Conservation (phyloP, 2,113 vertebrate genomes). For the Vulpes vulpes region DNA sequence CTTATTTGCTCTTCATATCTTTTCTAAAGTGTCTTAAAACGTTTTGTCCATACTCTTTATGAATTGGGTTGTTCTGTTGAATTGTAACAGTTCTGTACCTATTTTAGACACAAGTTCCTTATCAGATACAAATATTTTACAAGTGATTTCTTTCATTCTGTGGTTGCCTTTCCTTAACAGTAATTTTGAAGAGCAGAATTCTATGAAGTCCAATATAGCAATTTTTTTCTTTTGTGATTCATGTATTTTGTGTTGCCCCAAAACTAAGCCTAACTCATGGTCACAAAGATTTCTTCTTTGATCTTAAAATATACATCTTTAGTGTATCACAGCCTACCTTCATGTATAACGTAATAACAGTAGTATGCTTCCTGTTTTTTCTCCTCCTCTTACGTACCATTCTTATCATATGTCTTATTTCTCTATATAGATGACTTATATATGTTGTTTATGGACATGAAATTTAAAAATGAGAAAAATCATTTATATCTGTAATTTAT, state of each 20-base stretch:
- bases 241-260: background rate
- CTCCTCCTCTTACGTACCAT: background rate
- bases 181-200: conserved; percentile 52
- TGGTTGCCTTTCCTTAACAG: background rate
- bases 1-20: background rate
- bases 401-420: conserved; percentile 36
- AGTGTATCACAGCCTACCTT: background rate
- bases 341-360: background rate
- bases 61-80: background rate
- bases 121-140: background rate
- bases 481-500: background rate
- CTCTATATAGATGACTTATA: background rate
- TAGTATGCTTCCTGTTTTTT: conserved; percentile 1
- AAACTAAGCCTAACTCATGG: background rate
- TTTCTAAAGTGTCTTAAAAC: background rate
- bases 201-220: background rate
- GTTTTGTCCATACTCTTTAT: conserved; percentile 33
- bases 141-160: background rate
- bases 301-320: conserved; percentile 17
- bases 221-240: background rate
- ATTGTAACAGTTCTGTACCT: background rate
- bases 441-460: background rate
- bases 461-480: conserved; percentile 27
- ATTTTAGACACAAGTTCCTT: background rate
- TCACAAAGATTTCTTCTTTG: conserved; percentile 39